These are phyloP conservation scores for Dissostichus mawsoni DNA, from an alignment of 2,113 vertebrate species.

Conservation along the genomic window DNA sequence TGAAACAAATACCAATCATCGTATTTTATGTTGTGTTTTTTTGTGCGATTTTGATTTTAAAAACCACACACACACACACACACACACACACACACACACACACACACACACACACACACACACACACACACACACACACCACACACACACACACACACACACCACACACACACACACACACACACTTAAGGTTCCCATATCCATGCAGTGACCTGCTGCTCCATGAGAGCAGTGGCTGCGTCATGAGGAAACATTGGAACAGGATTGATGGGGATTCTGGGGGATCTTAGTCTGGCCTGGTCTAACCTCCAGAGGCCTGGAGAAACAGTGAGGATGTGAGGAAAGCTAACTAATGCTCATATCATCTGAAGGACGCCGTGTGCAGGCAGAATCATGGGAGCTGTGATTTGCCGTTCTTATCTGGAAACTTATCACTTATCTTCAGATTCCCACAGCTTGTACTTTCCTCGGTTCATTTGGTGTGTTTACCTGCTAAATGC, in stretches of 20 bases:
- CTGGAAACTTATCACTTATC: no score
- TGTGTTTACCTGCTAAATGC: no score
- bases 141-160: slow-evolving; percentile 1
- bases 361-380: not conserved
- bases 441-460: no score
- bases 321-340: not conserved
- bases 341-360: not conserved
- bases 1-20: no score
- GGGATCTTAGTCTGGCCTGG: no score
- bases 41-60: no score
- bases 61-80: no score
- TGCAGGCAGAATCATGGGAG: no score
- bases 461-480: no score
- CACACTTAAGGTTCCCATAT: slow-evolving; percentile 52
- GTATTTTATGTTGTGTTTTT: no score
- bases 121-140: not conserved
- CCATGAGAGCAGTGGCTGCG: slow-evolving; percentile 19
- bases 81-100: not conserved
- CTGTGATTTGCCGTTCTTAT: no score
- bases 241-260: slow-evolving; percentile 21
- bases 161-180: not conserved
- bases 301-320: not conserved
- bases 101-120: slow-evolving; percentile 5
- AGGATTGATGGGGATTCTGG: slow-evolving; percentile 25
- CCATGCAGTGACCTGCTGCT: slow-evolving; percentile 45